These are phyloP conservation scores for Ophiodon elongatus DNA, from an alignment of 2,113 vertebrate species.

Conservation along the genomic window DNA sequence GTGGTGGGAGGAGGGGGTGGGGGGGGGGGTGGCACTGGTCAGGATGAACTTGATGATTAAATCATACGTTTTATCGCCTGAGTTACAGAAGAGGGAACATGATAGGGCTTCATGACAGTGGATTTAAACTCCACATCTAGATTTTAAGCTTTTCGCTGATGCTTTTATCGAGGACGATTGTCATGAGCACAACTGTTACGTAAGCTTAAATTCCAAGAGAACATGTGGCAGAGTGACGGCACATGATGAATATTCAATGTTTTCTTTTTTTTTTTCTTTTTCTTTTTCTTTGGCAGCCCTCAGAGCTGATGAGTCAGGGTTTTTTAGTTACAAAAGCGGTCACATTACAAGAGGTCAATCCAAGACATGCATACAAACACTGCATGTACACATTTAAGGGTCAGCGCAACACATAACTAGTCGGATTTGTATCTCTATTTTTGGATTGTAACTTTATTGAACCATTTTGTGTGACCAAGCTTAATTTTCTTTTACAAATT, in stretches of 20 bases:
- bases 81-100: background rate
- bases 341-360: background rate
- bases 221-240: background rate
- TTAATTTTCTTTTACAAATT: background rate
- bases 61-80: background rate
- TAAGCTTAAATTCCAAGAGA: background rate
- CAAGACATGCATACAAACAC: background rate
- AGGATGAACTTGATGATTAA: background rate
- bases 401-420: background rate
- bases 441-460: background rate
- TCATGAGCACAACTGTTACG: background rate
- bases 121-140: background rate
- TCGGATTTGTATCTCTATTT: background rate
- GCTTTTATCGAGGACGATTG: conserved; percentile 6
- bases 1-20: no score
- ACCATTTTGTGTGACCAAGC: background rate
- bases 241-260: background rate
- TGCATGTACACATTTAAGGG: background rate
- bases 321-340: background rate
- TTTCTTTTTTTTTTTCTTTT: background rate
- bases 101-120: background rate
- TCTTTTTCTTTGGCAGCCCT: background rate
- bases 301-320: background rate
- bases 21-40: no score
- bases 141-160: conserved; percentile 6